phyloP scores from a whole-genome alignment of 2,888 invertebrate genomes.

The Meteorus colon region DNA sequence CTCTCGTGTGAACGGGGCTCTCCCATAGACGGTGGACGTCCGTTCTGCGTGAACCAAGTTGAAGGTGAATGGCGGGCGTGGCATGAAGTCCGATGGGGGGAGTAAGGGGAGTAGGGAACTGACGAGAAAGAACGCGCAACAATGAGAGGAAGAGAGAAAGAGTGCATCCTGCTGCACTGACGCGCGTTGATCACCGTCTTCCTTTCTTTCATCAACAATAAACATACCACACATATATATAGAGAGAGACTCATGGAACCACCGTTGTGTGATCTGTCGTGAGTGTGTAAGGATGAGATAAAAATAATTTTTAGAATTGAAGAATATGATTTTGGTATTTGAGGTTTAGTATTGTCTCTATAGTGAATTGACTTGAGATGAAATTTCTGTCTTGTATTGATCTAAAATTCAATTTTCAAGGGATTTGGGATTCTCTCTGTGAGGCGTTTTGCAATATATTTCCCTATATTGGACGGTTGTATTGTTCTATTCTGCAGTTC shows the following conservation, averaged over 20 bases:
- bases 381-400: no score
- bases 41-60: conserved; percentile 65
- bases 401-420: no score
- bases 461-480: no score
- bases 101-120: conserved; percentile 11
- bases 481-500: no score
- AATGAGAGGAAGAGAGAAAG: conserved; percentile 40
- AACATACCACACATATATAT: neutral
- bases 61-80: conserved; percentile 74
- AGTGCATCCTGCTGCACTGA: conserved; percentile 67
- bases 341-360: no score
- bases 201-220: conserved; percentile 58
- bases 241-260: neutral
- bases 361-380: no score
- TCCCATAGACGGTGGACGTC: conserved; percentile 53
- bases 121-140: neutral
- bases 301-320: no score
- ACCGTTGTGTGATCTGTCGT: neutral
- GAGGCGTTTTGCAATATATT: no score
- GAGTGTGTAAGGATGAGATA: neutral
- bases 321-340: no score
- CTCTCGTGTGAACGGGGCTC: conserved; percentile 40
- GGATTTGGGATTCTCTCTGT: no score
- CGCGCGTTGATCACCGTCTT: conserved; percentile 65
- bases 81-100: conserved; percentile 52